Base-by-base conservation (phyloP, 2,888 invertebrate genomes). In the Drosophila leonis region DNA sequence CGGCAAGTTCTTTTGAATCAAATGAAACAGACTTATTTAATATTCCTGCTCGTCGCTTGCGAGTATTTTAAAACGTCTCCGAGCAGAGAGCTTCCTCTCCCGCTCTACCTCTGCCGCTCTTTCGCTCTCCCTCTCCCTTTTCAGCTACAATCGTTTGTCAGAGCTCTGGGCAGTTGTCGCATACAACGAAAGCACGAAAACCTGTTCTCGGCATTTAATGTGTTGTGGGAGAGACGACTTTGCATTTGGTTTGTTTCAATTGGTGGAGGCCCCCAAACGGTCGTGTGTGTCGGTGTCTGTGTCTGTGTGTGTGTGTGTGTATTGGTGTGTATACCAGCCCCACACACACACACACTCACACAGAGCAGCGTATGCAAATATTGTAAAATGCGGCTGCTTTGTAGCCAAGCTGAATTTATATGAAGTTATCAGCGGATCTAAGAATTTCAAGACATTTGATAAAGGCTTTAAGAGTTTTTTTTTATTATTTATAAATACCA, bases 161-260 rank as follows among this genome's bases (percentile, higher is more conserved):
- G 52, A 52, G 37, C 56, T 71, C 44, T 42, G 61, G 67, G 56
- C 73, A 75, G 76, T 65, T 71, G 72, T 44, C 66, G 39, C 63
- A 78, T 49, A 71, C 74, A 72, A 44, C 49, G 64, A 73, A 69
- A 69, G 49, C 56, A 6, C 46, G 31, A 61, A 87, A 90, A 88
- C 90, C 87, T 66, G 87, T 88, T 90, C 81, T 88, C 83, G 67
- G 64, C 66, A 56, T 31, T 82, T 75, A 75, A 74, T 84, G 82
- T 84, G 85, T 86, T 89, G 89, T 89, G 86, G 90, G 90, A 85
- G 85, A 87, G 90, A 77, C 84, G 64, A 68, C 77, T 82, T 85
- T 85, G 88, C 88, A 84, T 89, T 84, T 90, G 90, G 83, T 75
- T 80, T 78, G 76, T 84, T 89, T 85, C 85, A 88, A 89, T 89